Evolutionary conservation across 92 coral and sea anemone genomes (phyloP).

Genomic region (Meandrina meandrites): DNA sequence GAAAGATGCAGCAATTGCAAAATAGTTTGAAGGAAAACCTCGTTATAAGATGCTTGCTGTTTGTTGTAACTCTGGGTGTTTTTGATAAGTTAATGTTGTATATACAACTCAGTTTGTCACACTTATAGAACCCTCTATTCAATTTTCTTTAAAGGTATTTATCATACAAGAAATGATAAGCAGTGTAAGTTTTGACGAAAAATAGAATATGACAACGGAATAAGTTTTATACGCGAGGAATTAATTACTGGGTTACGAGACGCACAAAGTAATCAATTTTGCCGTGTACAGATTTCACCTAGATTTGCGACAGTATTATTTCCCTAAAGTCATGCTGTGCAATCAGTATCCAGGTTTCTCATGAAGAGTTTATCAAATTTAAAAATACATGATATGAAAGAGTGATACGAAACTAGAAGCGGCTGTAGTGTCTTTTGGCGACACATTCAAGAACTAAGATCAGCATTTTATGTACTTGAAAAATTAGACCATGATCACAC

Average conservation of each 20-base stretch:
- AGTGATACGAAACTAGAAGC: too few species aligned
- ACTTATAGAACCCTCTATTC: not conserved
- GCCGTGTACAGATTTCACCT: not conserved
- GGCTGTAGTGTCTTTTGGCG: not conserved
- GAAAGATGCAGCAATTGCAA: not conserved
- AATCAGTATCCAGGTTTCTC: not conserved
- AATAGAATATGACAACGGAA: not conserved
- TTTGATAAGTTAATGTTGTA: constrained; percentile 9
- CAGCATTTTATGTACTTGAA: not conserved
- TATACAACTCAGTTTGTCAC: constrained; percentile 4
- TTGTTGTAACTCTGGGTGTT: not conserved
- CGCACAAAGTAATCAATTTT: not conserved
- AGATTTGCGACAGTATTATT: not conserved
- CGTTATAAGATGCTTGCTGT: not conserved
- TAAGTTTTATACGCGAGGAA: not conserved
- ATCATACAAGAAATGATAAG: not conserved
- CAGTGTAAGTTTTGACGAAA: not conserved
- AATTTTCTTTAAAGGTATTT: not conserved
- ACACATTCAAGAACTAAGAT: not conserved
- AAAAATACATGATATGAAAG: not conserved
- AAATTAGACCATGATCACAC: too few species aligned
- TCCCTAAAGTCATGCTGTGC: not conserved
- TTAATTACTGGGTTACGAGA: not conserved
- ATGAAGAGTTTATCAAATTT: not conserved
- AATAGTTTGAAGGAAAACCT: not conserved